Evolutionary conservation across 2,888 invertebrate genomes (phyloP).

Genomic region (Drosophila peninsularis): DNA sequence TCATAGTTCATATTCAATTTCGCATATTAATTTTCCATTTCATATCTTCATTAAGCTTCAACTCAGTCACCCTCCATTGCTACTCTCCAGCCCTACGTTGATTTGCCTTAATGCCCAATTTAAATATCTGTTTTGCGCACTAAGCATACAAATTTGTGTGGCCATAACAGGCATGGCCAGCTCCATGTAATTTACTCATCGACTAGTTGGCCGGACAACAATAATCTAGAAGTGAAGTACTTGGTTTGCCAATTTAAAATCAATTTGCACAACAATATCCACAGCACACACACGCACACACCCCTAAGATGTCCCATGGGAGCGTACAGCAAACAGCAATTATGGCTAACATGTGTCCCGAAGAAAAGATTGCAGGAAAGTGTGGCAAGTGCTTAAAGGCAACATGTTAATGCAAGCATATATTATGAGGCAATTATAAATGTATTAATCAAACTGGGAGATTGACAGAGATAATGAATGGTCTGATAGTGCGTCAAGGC

Average conservation of each 20-base stretch:
- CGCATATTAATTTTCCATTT: not conserved
- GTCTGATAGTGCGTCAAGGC: not conserved
- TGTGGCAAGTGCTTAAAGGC: conserved; percentile 65
- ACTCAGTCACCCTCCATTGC: rapidly evolving
- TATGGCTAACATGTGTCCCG: conserved; percentile 49
- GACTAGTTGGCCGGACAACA: conserved; percentile 14
- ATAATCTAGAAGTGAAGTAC: conserved; percentile 34
- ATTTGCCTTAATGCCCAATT: not conserved
- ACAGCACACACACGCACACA: conserved; percentile 37
- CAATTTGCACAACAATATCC: conserved; percentile 69
- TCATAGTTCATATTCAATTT: not conserved
- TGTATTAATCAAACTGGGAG: conserved; percentile 58
- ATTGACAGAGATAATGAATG: not conserved
- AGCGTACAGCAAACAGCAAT: conserved; percentile 38
- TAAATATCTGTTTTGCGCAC: conserved; percentile 5
- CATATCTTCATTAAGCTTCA: too few relatives aligned
- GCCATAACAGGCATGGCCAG: conserved; percentile 1
- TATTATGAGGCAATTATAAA: conserved; percentile 71
- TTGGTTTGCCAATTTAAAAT: conserved; percentile 72
- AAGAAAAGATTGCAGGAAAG: conserved; percentile 38
- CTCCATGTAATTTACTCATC: conserved; percentile 15
- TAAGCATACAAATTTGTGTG: not conserved
- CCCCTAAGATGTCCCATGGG: conserved; percentile 10
- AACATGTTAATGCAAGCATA: conserved; percentile 49
- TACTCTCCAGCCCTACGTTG: too few relatives aligned